Conservation (phyloP, 1,140 invertebrate genomes). For the Neodiprion virginianus region DNA sequence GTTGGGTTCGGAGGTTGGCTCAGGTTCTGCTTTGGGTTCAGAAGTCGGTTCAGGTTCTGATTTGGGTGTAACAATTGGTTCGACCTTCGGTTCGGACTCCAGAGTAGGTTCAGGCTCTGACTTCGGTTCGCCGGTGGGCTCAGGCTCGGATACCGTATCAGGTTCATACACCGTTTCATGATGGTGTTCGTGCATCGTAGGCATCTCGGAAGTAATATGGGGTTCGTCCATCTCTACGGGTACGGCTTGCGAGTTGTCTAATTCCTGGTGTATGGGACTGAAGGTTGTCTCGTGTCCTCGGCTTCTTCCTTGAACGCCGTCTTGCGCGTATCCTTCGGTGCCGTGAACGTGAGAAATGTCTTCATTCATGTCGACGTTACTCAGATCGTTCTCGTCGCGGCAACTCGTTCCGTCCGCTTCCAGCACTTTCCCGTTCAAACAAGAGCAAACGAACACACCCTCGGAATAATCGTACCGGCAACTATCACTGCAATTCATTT, state of each 20-base stretch:
- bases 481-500: slow-evolving; percentile 76
- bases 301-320: slow-evolving; percentile 51
- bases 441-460: slow-evolving; percentile 72
- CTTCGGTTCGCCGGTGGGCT: slow-evolving; percentile 35
- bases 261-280: slow-evolving; percentile 47
- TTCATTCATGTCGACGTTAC: slow-evolving; percentile 44
- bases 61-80: slow-evolving; percentile 26
- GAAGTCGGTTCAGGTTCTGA: slow-evolving; percentile 27
- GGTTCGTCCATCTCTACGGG: slow-evolving; percentile 31
- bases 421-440: slow-evolving; percentile 66
- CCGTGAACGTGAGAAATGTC: slow-evolving; percentile 20
- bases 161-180: slow-evolving; percentile 40
- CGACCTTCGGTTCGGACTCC: slow-evolving; percentile 34
- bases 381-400: slow-evolving; percentile 40
- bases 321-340: slow-evolving; percentile 28
- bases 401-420: slow-evolving; percentile 60
- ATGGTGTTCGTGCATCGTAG: slow-evolving; percentile 9
- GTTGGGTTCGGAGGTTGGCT: slow-evolving; percentile 35
- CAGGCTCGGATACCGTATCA: slow-evolving; percentile 38
- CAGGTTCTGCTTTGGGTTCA: slow-evolving; percentile 39
- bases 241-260: slow-evolving; percentile 36
- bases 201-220: slow-evolving; percentile 23
- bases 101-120: slow-evolving; percentile 40
- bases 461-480: slow-evolving; percentile 76
- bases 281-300: slow-evolving; percentile 54